Base-by-base conservation (phyloP, 2,888 invertebrate genomes). In the Formica aserva region DNA sequence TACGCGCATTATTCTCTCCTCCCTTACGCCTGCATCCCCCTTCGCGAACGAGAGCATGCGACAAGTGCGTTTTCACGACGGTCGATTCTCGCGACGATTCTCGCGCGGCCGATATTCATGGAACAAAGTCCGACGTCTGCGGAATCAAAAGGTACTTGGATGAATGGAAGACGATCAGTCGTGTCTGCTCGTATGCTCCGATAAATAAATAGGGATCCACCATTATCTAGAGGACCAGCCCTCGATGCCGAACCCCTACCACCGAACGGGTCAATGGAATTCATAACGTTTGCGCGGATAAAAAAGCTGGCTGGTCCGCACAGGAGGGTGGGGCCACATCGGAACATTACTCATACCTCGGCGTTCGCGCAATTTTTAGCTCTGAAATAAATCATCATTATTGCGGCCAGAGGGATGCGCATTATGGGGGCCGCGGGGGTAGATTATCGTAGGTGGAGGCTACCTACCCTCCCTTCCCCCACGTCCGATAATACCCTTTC, bases 311-410 rank as follows among this genome's bases (percentile, higher is more conserved):
- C 92, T 92, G 91, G 91, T 85, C 87, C 88, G 83, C 71, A 80
- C 86, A 78, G 83, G 83, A 86, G 89, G 90, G 91, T 89, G 90
- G 91, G 91, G 91, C 89, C 94, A 95, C 94, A 95, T 94, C 94
- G 94, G 95, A 94, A 95, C 95, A 95, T 95, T 95, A 95, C 95
- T 95, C 95, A 95, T 95, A 94, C 95, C 95, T 94, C 94, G 95
- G 95, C 94, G 95, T 94, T 95, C 95, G 95, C 95, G 95, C 95
- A 95, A 95, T 95, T 95, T 95, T 95, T 95, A 95, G 94, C 95
- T 94, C 95, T 91, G 95, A 95, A 95, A 96, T 96, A 96, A 96
- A 96, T 96, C 96, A 96, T 96, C 95, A 96, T 96, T 96, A 96
- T 96, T 95, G 91, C 91, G 95, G 95, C 95, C 95, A 93, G 94